A percentile compares a stretch with the other conserved stretches of the same genome.
These are phyloP conservation scores for Euplexia lucipara DNA, from an alignment of 2,888 invertebrate genomes.

Conservation along the genomic window DNA sequence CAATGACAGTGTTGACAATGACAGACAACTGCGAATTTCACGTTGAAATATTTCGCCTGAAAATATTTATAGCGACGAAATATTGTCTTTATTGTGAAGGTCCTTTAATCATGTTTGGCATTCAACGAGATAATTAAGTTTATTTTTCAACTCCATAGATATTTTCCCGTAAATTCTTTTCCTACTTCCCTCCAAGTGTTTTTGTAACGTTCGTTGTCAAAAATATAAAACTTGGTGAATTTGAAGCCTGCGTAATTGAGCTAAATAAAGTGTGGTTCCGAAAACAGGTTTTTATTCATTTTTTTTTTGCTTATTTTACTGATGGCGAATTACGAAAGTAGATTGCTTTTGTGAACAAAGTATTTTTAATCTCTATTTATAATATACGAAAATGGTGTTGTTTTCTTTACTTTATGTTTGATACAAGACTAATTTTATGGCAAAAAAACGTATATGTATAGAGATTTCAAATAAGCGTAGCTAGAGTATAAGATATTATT, in stretches of 20 bases:
- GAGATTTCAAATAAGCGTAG: too few species aligned
- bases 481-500: too few species aligned
- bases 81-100: background rate
- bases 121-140: slow-evolving; percentile 34
- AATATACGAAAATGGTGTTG: too few species aligned
- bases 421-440: too few species aligned
- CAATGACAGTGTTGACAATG: too few species aligned
- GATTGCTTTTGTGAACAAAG: background rate
- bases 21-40: background rate
- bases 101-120: slow-evolving; percentile 26
- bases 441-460: too few species aligned
- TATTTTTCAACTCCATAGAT: slow-evolving; percentile 32
- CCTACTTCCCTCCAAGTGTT: slow-evolving; percentile 16
- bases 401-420: background rate
- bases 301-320: slow-evolving; percentile 10
- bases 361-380: too few species aligned
- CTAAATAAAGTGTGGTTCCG: slow-evolving; percentile 1
- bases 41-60: background rate
- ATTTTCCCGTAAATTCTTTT: slow-evolving; percentile 34
- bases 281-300: slow-evolving; percentile 7
- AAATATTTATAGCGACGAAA: slow-evolving; percentile 7
- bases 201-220: slow-evolving; percentile 11
- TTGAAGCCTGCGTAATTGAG: slow-evolving; percentile 28
- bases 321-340: slow-evolving; percentile 14
- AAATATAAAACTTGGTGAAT: slow-evolving; percentile 19